Conservation (phyloP, 2,797 vertebrate species). For the Parauchenoglanis ngamensis region DNA sequence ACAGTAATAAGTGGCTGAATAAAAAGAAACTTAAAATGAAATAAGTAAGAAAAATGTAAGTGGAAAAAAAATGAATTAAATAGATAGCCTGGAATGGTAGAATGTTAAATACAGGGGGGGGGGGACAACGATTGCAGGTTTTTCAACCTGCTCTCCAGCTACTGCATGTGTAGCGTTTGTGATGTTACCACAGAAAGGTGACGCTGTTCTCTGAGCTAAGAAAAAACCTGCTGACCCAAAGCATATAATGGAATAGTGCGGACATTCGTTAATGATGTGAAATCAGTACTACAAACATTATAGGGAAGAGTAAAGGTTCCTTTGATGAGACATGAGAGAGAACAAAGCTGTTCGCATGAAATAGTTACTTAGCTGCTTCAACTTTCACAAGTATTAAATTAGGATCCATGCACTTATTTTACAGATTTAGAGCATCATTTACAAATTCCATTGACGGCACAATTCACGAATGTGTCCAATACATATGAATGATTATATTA, state of each 20-base stretch:
- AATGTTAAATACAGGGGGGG: too few relatives aligned
- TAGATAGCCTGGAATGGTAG: background rate
- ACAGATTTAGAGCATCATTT: background rate
- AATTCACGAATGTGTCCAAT: background rate
- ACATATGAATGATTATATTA: background rate
- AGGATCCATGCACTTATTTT: background rate
- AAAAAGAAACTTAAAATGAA: conserved; percentile 1
- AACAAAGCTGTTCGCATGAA: background rate
- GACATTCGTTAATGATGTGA: background rate
- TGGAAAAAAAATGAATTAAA: background rate
- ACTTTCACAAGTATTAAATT: too few relatives aligned
- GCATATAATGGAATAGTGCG: background rate
- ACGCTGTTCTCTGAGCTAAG: background rate
- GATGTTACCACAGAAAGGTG: background rate
- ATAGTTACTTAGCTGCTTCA: background rate
- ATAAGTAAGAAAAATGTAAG: background rate
- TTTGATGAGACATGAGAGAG: background rate
- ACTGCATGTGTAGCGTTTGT: background rate
- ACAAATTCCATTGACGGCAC: background rate
- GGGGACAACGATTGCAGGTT: background rate
- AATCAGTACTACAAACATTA: background rate
- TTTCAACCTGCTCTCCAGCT: background rate
- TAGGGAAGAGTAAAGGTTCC: background rate
- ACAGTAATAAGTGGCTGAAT: conserved; percentile 20
- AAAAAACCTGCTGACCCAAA: background rate